Evolutionary conservation across 2,113 vertebrate genomes (phyloP).

Genomic region (chimpanzee (Pan troglodytes)): NHGRI_mPanTro3-v2.1_pri NC_072407.2:115607501-115608000

Average conservation of each 20-base stretch:
- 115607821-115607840: neutral
- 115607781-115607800: neutral
- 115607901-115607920: neutral
- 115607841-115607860: neutral
- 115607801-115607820: neutral
- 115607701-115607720: neutral
- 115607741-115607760: neutral
- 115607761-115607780: neutral
- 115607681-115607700: neutral
- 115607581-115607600: neutral
- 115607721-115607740: neutral
- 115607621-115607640: neutral
- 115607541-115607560: neutral
- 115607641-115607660: neutral
- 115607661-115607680: neutral
- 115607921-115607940: neutral
- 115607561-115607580: neutral
- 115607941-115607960: neutral
- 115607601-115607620: neutral
- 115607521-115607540: neutral
- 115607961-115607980: neutral
- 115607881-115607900: neutral
- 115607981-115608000: neutral
- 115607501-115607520: neutral
- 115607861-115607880: neutral